Base-by-base conservation (phyloP, 2,113 vertebrate species). In the Oncorhynchus kisutch region DNA sequence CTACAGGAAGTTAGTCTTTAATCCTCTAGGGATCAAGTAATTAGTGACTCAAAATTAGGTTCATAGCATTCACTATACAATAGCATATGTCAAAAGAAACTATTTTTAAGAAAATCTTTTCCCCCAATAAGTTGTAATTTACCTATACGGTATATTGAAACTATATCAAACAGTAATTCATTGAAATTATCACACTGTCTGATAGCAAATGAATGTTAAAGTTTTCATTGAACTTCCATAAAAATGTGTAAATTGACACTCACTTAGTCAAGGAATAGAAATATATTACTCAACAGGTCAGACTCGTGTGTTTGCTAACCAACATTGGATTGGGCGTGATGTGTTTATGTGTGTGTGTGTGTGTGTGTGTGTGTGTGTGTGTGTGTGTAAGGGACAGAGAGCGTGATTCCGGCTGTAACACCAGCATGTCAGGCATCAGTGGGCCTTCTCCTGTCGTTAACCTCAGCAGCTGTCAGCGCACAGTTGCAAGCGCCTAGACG, bases 381-480 rank as follows among this genome's bases (percentile, higher is more conserved):
- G 2, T 78, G 70, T 75, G 48, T 66, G 45, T 71, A 66, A 70
- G 4, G 77, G 77, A 80, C 65, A 76, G 31, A 74, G 76, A 66
- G 70, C 9, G 45, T 72, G 81, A 82, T 75, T 81, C 78, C 4
- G 69, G 73, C 70, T 34, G 73, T 22, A 81, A 77, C 72, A 78
- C 72, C 22, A 67, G 76, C 64, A 13, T 72, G 57, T 71, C 70
- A 48, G 71, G 65, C 72, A 71, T 70, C 24, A 60, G 67, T 18
- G 59, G 73, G 39, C 80, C 70, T 81, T 90, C 81, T 85, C 73
- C 81, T 67, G 79, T 82, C 80, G 25, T 89, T 86, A 91, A 72
- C 78, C 75, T 81, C 82, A 81, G 78, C 81, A 80, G 73, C 74
- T 83, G 82, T 90, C 83, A 82, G 88, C 86, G 82, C 84, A 79